phyloP scores from a whole-genome alignment of 2,113 vertebrate species.

The Clarias magur region DNA sequence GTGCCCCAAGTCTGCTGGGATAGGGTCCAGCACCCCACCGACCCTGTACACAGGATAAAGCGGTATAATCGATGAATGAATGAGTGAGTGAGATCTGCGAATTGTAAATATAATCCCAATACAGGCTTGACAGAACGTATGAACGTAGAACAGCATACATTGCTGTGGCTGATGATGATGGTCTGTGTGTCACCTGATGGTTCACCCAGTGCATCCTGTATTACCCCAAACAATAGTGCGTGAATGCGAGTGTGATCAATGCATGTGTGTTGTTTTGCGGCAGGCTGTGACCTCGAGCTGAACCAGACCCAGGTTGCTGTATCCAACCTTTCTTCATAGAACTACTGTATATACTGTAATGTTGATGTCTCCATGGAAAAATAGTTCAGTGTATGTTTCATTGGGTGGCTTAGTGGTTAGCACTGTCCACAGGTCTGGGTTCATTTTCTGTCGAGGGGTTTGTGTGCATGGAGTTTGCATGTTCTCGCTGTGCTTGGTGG shows the following conservation, averaged over 20 bases:
- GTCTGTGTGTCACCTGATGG: not conserved
- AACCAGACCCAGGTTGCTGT: conserved; percentile 29
- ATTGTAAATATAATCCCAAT: not conserved
- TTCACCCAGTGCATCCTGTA: conserved; percentile 7
- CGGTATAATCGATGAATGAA: too few species aligned
- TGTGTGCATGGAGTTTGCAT: too few species aligned
- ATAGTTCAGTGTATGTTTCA: not conserved
- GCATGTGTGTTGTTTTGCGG: conserved; percentile 46
- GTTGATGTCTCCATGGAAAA: not conserved
- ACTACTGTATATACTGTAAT: not conserved
- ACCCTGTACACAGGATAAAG: too few species aligned
- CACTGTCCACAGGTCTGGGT: too few species aligned
- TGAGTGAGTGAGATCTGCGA: not conserved
- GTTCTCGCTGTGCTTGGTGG: too few species aligned
- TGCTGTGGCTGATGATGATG: not conserved
- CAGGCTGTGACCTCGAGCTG: conserved; percentile 26
- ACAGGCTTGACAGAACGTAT: not conserved
- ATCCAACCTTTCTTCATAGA: not conserved
- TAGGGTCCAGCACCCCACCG: too few species aligned
- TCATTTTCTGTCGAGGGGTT: too few species aligned
- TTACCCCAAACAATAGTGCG: conserved; percentile 45
- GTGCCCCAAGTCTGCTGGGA: too few species aligned
- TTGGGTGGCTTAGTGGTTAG: not conserved
- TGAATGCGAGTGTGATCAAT: conserved; percentile 47
- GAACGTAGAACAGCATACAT: conserved; percentile 40